Evolutionary conservation across 2,797 vertebrate genomes (phyloP).

Genomic region (Ambastaia sidthimunki): DNA sequence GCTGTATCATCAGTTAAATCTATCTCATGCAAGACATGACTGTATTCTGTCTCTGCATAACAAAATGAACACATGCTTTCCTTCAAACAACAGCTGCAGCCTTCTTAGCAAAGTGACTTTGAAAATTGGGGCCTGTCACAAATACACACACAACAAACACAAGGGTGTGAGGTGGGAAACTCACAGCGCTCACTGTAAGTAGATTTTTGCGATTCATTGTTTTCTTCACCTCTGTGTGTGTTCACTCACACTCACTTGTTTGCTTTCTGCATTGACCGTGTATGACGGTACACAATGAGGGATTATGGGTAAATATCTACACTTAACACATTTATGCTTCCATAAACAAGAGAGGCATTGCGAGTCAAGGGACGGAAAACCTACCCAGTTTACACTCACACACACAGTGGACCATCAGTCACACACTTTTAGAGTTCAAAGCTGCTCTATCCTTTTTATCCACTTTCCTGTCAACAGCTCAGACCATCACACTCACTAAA

Average conservation of each 20-base stretch:
- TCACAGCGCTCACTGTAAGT: conserved; percentile 9
- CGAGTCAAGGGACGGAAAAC: no score
- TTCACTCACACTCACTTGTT: conserved; percentile 34
- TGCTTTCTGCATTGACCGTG: conserved; percentile 31
- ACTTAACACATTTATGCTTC: conserved; percentile 39
- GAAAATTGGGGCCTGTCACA: conserved; percentile 26
- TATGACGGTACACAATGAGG: conserved; percentile 21
- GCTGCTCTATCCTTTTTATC: conserved; percentile 47
- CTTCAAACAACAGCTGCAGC: conserved; percentile 18
- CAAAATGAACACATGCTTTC: background rate
- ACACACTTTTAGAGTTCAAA: conserved; percentile 51
- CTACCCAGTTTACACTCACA: conserved; percentile 32
- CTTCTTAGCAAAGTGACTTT: conserved; percentile 19
- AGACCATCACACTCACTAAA: conserved; percentile 50
- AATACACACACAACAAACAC: conserved; percentile 20
- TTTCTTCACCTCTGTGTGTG: conserved; percentile 18
- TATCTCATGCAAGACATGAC: conserved; percentile 2
- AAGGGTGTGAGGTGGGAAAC: conserved; percentile 19
- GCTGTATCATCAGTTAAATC: conserved; percentile 9
- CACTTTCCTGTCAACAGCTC: conserved; percentile 53
- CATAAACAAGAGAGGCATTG: conserved; percentile 21
- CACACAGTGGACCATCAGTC: conserved; percentile 42
- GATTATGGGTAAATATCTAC: conserved; percentile 49
- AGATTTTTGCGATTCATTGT: conserved; percentile 26
- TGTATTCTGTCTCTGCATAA: background rate